These are phyloP conservation scores for Melinopterus prodromus DNA, from an alignment of 2,888 invertebrate genomes.

Conservation along the genomic window DNA sequence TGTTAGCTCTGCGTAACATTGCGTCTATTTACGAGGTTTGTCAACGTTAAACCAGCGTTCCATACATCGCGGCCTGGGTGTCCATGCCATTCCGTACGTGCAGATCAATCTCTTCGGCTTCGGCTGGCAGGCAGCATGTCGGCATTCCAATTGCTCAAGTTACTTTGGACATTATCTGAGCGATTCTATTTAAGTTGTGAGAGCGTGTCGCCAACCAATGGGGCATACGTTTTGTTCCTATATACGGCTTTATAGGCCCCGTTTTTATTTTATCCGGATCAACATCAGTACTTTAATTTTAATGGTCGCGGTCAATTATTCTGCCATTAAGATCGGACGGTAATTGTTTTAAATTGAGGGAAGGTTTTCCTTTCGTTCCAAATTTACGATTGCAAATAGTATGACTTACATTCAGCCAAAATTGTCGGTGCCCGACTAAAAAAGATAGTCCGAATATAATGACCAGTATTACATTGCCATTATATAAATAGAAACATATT, in stretches of 20 bases:
- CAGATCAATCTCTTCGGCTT: background rate
- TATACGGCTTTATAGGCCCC: background rate
- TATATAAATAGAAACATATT: too few species aligned
- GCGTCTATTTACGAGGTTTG: too few species aligned
- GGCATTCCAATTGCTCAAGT: background rate
- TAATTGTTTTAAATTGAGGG: background rate
- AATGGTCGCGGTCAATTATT: background rate
- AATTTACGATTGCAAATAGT: too few species aligned
- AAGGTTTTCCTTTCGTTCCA: background rate
- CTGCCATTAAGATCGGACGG: background rate
- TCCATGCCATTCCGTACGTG: background rate
- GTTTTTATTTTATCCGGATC: background rate
- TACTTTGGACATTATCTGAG: background rate
- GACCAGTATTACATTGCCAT: too few species aligned
- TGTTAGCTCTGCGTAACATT: too few species aligned
- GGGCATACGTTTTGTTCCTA: background rate
- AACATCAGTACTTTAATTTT: background rate
- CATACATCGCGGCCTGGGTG: background rate
- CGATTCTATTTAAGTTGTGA: background rate
- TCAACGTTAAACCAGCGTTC: background rate
- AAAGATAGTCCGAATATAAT: too few species aligned
- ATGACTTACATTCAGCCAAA: too few species aligned
- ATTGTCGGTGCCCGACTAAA: too few species aligned
- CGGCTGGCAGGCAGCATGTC: background rate
- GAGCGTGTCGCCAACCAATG: background rate